These are phyloP conservation scores for Laupala kohalensis DNA, from an alignment of 1,140 invertebrate genomes.

Conservation along the genomic window DNA sequence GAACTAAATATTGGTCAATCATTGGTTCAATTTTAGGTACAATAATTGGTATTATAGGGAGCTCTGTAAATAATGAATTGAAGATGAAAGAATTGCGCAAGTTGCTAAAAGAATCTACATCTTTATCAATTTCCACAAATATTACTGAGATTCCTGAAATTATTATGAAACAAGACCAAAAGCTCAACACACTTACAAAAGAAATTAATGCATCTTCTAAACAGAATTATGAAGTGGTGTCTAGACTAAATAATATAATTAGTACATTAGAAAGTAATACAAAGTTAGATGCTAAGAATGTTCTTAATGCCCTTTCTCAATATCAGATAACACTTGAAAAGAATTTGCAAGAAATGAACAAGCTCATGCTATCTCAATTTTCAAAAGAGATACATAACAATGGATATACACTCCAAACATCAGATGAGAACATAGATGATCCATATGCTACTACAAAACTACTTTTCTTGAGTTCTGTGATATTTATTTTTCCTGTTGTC, in stretches of 20 bases:
- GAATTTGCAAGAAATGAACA: constrained; percentile 7
- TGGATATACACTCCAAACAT: neutral
- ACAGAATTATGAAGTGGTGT: neutral
- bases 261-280: constrained; percentile 1
- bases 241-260: constrained; percentile 5
- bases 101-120: constrained; percentile 34
- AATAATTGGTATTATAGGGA: constrained; percentile 48
- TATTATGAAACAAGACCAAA: constrained; percentile 5
- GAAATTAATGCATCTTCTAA: constrained; percentile 9
- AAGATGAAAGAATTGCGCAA: constrained; percentile 49
- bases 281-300: neutral
- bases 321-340: neutral
- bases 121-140: neutral
- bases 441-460: neutral
- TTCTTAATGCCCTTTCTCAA: neutral
- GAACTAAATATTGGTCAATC: constrained; percentile 66
- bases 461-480: neutral
- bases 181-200: constrained; percentile 1
- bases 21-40: constrained; percentile 56
- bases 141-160: neutral
- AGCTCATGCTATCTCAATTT: neutral
- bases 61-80: constrained; percentile 47
- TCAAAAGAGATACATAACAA: neutral
- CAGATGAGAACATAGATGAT: neutral
- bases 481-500: neutral